A percentile compares a stretch with the other conserved stretches of the same genome.
Evolutionary conservation across 2,797 vertebrate species (phyloP).

Genomic region (Alexandromys oeconomus): DNA sequence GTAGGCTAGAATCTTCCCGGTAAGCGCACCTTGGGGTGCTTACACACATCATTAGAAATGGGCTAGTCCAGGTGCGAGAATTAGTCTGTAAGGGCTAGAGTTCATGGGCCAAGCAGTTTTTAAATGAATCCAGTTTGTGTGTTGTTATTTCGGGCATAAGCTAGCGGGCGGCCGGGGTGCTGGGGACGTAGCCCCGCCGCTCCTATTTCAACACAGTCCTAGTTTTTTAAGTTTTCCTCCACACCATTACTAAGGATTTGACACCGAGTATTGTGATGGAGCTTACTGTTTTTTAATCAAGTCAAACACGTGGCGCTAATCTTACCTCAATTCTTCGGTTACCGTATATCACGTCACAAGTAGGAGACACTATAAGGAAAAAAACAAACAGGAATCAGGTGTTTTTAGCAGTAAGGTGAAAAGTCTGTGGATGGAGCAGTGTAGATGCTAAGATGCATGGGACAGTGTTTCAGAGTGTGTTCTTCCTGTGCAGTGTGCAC

Average conservation of each 20-base stretch:
- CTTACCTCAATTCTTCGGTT: slow-evolving; percentile 84
- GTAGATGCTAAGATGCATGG: neutral
- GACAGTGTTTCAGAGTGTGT: slow-evolving; percentile 21
- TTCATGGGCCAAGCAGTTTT: too few species aligned
- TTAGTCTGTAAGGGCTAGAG: too few species aligned
- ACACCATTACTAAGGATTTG: neutral
- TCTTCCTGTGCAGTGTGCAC: neutral
- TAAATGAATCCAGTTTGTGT: too few species aligned
- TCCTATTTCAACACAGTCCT: too few species aligned
- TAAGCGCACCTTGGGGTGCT: too few species aligned
- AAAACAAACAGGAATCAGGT: slow-evolving; percentile 65
- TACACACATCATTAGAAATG: too few species aligned
- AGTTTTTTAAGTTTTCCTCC: neutral
- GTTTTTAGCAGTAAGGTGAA: slow-evolving; percentile 31
- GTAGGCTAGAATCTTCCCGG: too few species aligned
- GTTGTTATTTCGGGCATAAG: too few species aligned
- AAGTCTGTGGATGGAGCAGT: neutral
- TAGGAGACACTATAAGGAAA: slow-evolving; percentile 83
- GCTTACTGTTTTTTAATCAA: neutral
- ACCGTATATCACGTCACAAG: slow-evolving; percentile 56
- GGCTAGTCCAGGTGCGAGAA: too few species aligned
- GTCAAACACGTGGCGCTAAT: neutral
- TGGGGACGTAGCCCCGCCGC: too few species aligned
- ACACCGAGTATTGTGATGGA: slow-evolving; percentile 19
- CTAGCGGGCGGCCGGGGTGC: too few species aligned